These are phyloP conservation scores for Cantharis rufa DNA, from an alignment of 2,888 invertebrate genomes.

Conservation along the genomic window DNA sequence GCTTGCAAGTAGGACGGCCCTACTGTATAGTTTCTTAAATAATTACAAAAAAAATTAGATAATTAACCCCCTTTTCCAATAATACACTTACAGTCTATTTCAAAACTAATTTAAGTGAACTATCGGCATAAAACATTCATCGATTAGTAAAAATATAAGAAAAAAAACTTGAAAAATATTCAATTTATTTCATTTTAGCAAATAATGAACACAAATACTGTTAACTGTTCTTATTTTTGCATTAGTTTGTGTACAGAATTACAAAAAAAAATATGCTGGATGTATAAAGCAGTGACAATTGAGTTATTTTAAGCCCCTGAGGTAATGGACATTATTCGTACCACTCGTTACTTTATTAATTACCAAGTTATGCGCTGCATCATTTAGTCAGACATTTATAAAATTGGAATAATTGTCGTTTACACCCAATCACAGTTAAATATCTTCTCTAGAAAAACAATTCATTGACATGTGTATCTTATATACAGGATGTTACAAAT, in stretches of 20 bases:
- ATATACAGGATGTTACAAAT: neutral
- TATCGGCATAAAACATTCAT: neutral
- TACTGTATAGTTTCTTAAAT: neutral
- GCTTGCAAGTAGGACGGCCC: no score
- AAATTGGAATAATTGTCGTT: conserved; percentile 39
- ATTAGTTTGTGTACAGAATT: neutral
- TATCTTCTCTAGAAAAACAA: neutral
- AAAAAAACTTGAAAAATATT: neutral
- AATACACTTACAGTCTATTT: neutral
- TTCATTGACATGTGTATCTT: neutral
- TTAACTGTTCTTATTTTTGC: neutral
- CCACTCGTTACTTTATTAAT: conserved; percentile 1
- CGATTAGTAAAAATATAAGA: neutral
- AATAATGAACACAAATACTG: neutral
- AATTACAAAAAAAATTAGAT: neutral
- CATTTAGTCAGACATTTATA: conserved; percentile 14
- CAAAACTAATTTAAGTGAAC: neutral
- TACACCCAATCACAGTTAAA: conserved; percentile 41
- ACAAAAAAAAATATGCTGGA: neutral
- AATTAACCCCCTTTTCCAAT: no score
- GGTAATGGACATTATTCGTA: neutral
- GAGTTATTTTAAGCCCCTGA: neutral
- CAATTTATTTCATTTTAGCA: neutral
- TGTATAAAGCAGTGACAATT: neutral
- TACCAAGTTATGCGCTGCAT: conserved; percentile 20